Evolutionary conservation across 2,888 invertebrate species (phyloP).

Genomic region (Tachina fera): DNA sequence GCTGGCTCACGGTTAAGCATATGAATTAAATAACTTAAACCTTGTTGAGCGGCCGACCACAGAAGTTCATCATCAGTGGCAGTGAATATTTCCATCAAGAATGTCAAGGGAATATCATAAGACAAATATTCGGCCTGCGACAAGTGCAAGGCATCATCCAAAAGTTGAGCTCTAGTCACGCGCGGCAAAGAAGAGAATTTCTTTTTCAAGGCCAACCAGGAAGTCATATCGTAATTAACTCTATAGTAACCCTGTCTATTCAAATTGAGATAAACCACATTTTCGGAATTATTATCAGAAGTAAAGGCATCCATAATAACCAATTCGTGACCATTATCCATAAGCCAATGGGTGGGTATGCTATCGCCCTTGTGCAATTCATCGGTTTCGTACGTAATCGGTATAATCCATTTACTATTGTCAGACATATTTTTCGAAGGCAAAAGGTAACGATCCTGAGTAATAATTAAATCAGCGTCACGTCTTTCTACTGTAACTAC

Average conservation of each 20-base stretch:
- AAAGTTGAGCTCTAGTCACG: constrained; percentile 87
- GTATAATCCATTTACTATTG: constrained; percentile 80
- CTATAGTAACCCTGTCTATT: constrained; percentile 86
- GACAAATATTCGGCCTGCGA: constrained; percentile 85
- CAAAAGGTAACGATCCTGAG: constrained; percentile 80
- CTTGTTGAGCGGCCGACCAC: constrained; percentile 85
- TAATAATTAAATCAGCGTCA: constrained; percentile 77
- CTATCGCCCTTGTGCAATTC: constrained; percentile 78
- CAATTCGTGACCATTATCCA: constrained; percentile 77
- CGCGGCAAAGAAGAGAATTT: constrained; percentile 85
- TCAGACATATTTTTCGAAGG: constrained; percentile 79
- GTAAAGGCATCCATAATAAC: constrained; percentile 79
- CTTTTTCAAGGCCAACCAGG: constrained; percentile 85
- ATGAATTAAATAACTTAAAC: constrained; percentile 85
- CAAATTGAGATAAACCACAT: constrained; percentile 82
- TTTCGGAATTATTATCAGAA: constrained; percentile 75
- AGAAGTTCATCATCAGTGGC: constrained; percentile 85
- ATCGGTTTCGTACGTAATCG: constrained; percentile 81
- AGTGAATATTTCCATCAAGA: constrained; percentile 84
- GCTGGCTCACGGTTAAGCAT: constrained; percentile 85
- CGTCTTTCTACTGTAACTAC: constrained; percentile 85
- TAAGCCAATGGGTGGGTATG: constrained; percentile 81
- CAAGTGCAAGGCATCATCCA: constrained; percentile 87
- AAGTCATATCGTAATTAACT: constrained; percentile 86
- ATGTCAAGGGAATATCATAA: constrained; percentile 85